These are phyloP conservation scores for Hypothenemus hampei DNA, from an alignment of 1,140 invertebrate species.

Conservation along the genomic window DNA sequence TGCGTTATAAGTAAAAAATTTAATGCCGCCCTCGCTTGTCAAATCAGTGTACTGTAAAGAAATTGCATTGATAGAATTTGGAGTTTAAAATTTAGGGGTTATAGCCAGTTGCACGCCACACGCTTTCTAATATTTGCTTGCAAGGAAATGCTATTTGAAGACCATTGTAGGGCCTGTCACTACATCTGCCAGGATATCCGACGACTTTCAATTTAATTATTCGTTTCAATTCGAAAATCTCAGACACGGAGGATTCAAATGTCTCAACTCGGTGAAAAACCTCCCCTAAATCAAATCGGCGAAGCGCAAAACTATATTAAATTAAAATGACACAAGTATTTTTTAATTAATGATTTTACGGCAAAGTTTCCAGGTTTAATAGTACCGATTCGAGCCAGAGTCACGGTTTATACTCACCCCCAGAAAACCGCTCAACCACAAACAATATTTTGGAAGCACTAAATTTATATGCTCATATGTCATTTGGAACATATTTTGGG, in stretches of 20 bases:
- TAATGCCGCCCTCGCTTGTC: constrained; percentile 37
- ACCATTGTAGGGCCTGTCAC: constrained; percentile 35
- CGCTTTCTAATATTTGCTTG: constrained; percentile 33
- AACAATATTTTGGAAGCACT: too few species aligned
- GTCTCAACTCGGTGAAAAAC: constrained; percentile 7
- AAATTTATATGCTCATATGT: too few species aligned
- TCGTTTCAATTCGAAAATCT: constrained; percentile 24
- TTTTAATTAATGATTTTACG: too few species aligned
- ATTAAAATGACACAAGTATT: constrained; percentile 1
- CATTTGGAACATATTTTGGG: too few species aligned
- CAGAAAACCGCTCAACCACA: too few species aligned
- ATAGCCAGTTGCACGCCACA: constrained; percentile 25
- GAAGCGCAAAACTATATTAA: constrained; percentile 10
- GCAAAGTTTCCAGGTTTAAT: too few species aligned
- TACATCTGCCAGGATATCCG: constrained; percentile 42
- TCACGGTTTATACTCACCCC: too few species aligned
- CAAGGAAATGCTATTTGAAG: constrained; percentile 38
- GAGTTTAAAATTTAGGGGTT: constrained; percentile 38
- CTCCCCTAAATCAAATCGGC: constrained; percentile 8
- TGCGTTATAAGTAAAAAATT: constrained; percentile 37
- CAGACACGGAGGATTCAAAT: constrained; percentile 19
- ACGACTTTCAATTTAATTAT: constrained; percentile 42
- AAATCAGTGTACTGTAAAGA: constrained; percentile 39
- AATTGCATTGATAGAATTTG: constrained; percentile 41
- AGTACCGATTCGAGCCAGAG: too few species aligned